A percentile compares a stretch with the other conserved stretches of the same genome.
phyloP scores from a whole-genome alignment of 2,888 invertebrate genomes.

The Nomada fabriciana region DNA sequence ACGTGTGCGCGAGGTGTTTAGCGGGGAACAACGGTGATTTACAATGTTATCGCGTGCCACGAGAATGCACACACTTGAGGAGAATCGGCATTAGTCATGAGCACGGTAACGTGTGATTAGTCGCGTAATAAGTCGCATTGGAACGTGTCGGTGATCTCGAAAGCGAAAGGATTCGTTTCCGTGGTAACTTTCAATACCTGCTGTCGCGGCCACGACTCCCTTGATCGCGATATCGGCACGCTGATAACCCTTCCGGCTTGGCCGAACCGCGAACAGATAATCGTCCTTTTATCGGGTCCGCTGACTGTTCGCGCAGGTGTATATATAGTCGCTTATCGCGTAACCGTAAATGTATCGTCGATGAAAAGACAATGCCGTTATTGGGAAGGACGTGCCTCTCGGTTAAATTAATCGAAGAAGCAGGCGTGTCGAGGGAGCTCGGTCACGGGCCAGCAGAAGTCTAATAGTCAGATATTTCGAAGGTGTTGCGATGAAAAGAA shows the following conservation, averaged over 20 bases:
- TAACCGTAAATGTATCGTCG: neutral
- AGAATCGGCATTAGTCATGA: no score
- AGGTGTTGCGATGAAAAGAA: constrained; percentile 34
- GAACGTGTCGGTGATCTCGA: neutral
- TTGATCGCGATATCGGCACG: no score
- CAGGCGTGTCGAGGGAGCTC: neutral
- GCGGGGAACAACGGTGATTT: neutral
- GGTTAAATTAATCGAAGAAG: neutral
- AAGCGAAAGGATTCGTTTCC: neutral
- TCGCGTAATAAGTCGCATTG: neutral
- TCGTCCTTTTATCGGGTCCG: neutral
- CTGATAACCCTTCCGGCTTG: neutral
- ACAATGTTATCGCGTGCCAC: no score
- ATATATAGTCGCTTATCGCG: neutral
- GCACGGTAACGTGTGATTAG: neutral
- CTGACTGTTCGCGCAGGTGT: no score
- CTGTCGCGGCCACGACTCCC: neutral
- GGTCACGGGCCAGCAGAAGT: constrained; percentile 12
- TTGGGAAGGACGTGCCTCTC: neutral
- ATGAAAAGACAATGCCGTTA: neutral
- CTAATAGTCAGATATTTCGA: neutral
- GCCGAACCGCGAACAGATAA: neutral
- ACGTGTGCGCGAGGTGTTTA: neutral
- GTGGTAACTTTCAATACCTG: constrained; percentile 23
- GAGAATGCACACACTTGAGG: no score